These are phyloP conservation scores for Fopius arisanus DNA, from an alignment of 1,140 invertebrate genomes.

Conservation along the genomic window DNA sequence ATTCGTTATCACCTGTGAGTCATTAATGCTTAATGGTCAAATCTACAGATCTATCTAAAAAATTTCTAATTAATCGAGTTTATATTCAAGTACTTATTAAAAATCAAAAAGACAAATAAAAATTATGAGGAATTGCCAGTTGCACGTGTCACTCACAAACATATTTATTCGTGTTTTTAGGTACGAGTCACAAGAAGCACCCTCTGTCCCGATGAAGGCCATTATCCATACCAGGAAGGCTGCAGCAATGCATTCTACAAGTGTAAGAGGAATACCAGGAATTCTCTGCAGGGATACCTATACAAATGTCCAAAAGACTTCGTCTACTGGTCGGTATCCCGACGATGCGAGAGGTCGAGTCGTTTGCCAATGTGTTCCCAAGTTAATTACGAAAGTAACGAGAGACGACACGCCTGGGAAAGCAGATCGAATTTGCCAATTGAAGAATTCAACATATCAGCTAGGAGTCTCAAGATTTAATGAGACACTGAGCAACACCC, in stretches of 20 bases:
- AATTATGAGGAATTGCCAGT: too few relatives aligned
- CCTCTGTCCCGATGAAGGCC: conserved; percentile 75
- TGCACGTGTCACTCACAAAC: too few relatives aligned
- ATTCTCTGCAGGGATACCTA: conserved; percentile 72
- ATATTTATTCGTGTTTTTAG: conserved; percentile 63
- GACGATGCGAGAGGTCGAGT: conserved; percentile 73
- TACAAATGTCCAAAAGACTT: conserved; percentile 80
- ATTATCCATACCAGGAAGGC: conserved; percentile 71
- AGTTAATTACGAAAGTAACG: conserved; percentile 37
- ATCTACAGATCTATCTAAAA: neutral
- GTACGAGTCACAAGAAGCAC: conserved; percentile 65
- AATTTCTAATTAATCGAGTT: too few relatives aligned
- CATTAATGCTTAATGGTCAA: neutral
- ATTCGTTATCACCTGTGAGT: conserved; percentile 70
- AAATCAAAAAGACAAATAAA: too few relatives aligned
- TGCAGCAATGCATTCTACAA: conserved; percentile 79
- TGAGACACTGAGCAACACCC: neutral
- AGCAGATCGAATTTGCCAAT: conserved; percentile 53
- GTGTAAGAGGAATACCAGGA: conserved; percentile 67
- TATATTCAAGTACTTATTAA: too few relatives aligned
- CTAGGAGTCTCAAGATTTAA: conserved; percentile 41
- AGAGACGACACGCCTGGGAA: conserved; percentile 45
- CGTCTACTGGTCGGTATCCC: conserved; percentile 78
- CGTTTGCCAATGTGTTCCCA: conserved; percentile 69
- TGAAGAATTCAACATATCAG: conserved; percentile 54